Base-by-base conservation (phyloP, 2,797 vertebrate species). In the Protonibea diacanthus region DNA sequence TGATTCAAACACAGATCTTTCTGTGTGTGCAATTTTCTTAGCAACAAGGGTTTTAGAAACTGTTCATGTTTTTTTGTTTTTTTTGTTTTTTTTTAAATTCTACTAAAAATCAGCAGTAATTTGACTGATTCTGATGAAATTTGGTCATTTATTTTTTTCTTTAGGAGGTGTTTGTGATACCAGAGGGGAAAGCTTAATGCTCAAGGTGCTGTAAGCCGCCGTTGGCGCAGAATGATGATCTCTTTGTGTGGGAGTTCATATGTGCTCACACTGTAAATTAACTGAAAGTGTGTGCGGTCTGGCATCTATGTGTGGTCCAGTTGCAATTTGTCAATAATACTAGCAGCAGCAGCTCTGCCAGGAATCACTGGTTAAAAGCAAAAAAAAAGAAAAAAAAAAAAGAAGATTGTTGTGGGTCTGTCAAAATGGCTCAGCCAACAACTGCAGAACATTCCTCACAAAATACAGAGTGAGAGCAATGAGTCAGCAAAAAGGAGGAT, bases 401-500 rank as follows among this genome's bases (percentile, higher is more conserved):
- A 5, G 1, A 51, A 6, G 20, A 80, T 69, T 68, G 83, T 67
- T 77, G 68, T 55, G 47, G 56, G 58, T 74, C 55, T 74, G 68
- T 82, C 47, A 55, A 66, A 76, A 60, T 15, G 56, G 13, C 33
- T 48, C 64, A 23, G 72, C 75, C 59, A 67, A 72, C 55, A 45
- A 70, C 66, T 69, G 71, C 49, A 82, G 44, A 80, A 55, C 72
- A 88, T 86, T 86, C 81, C 72, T 81, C 49, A 42, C 57, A 76
- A 73, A 84, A 70, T 55, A 66, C 66, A 71, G 66, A 74, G 27
- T 18, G 47, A 56, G 72, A 80, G 57, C 48, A 42, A 44, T 74
- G 86, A 88, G 76, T 84, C 89, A 90, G 84, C 86, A 83, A 66
- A 78, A 81, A 38, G 18, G 29, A 69, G 60, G 69, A 75, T 53